phyloP scores from a whole-genome alignment of 2,797 vertebrate genomes.

The Cossypha niveicapilla region DNA sequence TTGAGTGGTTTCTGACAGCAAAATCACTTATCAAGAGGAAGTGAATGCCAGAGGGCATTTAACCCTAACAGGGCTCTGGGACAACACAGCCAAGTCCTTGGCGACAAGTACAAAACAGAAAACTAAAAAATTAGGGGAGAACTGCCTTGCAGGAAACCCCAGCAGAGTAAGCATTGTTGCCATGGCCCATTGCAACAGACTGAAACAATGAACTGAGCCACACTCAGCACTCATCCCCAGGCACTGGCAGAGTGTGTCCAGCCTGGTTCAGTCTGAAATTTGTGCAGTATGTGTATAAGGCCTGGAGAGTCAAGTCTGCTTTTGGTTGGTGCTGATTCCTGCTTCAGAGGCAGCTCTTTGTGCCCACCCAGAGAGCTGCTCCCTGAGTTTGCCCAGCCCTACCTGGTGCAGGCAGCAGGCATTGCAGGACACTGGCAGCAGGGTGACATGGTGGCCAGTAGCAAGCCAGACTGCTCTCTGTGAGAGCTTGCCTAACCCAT shows the following conservation, averaged over 20 bases:
- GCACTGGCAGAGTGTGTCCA: background rate
- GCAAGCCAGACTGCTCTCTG: background rate
- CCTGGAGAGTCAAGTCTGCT: background rate
- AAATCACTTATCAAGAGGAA: background rate
- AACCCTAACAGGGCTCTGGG: background rate
- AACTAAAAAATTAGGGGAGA: background rate
- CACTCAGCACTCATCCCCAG: fast-evolving
- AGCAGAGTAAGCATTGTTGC: fast-evolving
- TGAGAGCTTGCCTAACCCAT: fast-evolving
- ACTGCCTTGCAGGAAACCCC: background rate
- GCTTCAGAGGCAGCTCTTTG: background rate
- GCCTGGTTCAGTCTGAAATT: background rate
- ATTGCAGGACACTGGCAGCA: fast-evolving
- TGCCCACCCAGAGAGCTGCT: fast-evolving
- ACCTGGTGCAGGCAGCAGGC: background rate
- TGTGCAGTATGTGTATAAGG: background rate
- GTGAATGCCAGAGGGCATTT: fast-evolving
- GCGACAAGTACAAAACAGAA: background rate
- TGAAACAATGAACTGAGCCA: fast-evolving
- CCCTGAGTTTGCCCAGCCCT: background rate
- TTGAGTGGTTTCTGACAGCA: background rate
- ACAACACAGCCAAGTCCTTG: background rate
- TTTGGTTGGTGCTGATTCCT: background rate
- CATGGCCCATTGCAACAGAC: fast-evolving
- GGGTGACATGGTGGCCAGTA: fast-evolving